phyloP scores from a whole-genome alignment of 2,888 invertebrate genomes.

The Venusia cambrica region DNA sequence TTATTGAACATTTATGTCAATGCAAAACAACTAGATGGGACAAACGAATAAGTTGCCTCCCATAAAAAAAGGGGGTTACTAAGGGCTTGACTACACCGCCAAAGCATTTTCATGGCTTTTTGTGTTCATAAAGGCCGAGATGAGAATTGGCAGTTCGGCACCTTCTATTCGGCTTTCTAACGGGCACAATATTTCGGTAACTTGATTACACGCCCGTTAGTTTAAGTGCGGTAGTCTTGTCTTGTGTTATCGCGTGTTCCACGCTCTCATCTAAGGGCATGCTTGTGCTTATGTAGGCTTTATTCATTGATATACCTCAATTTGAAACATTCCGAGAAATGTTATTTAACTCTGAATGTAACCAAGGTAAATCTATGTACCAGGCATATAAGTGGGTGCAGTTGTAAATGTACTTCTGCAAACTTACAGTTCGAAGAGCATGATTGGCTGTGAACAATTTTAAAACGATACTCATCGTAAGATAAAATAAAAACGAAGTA shows the following conservation, averaged over 20 bases:
- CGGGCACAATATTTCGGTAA: slow-evolving; percentile 31
- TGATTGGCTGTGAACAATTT: no score
- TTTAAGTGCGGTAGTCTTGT: slow-evolving; percentile 19
- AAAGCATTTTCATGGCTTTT: slow-evolving; percentile 15
- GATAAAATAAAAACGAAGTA: neutral
- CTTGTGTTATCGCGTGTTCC: slow-evolving; percentile 5
- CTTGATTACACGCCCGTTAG: slow-evolving; percentile 29
- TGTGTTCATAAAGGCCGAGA: slow-evolving; percentile 15
- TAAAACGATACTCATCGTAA: no score
- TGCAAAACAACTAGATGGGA: no score
- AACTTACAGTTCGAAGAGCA: no score
- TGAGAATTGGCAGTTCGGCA: slow-evolving; percentile 26
- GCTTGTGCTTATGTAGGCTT: neutral
- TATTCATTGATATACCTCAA: no score
- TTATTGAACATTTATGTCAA: no score
- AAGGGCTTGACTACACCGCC: slow-evolving; percentile 17
- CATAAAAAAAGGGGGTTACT: slow-evolving; percentile 12
- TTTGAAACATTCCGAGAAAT: no score
- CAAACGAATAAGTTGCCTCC: neutral
- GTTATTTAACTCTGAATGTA: no score
- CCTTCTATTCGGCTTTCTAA: slow-evolving; percentile 32
- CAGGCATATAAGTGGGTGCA: no score
- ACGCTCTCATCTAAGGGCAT: slow-evolving; percentile 7
- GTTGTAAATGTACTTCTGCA: no score
- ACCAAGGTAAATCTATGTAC: no score